These are phyloP conservation scores for Amphipyra tragopoginis DNA, from an alignment of 2,888 invertebrate genomes.

Conservation along the genomic window DNA sequence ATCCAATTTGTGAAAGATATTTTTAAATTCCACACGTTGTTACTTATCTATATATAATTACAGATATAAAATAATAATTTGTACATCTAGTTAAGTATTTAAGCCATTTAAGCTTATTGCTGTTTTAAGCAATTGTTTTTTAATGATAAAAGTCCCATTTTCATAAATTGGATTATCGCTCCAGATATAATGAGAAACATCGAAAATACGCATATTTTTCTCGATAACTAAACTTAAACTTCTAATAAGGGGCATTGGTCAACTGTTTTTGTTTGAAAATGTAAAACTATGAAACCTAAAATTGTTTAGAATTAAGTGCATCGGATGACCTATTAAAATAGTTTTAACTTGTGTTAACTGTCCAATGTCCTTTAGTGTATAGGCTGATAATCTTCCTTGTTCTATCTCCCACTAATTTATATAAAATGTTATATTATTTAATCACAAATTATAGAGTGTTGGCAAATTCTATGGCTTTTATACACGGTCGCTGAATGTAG, in stretches of 20 bases:
- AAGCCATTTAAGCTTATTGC: conserved; percentile 77
- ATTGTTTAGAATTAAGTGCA: conserved; percentile 47
- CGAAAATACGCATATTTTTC: conserved; percentile 67
- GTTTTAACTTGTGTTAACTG: conserved; percentile 49
- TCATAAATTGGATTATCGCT: conserved; percentile 78
- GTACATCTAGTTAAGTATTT: conserved; percentile 72
- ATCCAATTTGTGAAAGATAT: conserved; percentile 71
- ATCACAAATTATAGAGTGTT: conserved; percentile 78
- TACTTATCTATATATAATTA: conserved; percentile 62
- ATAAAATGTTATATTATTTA: conserved; percentile 67
- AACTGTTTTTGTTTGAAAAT: conserved; percentile 41
- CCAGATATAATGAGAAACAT: conserved; percentile 67
- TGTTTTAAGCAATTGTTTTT: conserved; percentile 80
- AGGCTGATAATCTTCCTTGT: conserved; percentile 52
- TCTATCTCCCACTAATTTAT: conserved; percentile 63
- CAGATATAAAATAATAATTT: conserved; percentile 68
- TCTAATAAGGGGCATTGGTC: conserved; percentile 56
- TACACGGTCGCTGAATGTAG: conserved; percentile 84
- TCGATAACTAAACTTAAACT: conserved; percentile 45
- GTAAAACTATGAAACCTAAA: conserved; percentile 38
- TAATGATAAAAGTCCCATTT: conserved; percentile 64
- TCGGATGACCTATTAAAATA: conserved; percentile 39
- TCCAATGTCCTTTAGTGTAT: conserved; percentile 66
- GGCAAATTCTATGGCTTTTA: conserved; percentile 80
- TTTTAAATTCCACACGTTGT: conserved; percentile 64